Base-by-base conservation (phyloP, 92 coral and sea anemone genomes). In the Pocillopora grandis region DNA sequence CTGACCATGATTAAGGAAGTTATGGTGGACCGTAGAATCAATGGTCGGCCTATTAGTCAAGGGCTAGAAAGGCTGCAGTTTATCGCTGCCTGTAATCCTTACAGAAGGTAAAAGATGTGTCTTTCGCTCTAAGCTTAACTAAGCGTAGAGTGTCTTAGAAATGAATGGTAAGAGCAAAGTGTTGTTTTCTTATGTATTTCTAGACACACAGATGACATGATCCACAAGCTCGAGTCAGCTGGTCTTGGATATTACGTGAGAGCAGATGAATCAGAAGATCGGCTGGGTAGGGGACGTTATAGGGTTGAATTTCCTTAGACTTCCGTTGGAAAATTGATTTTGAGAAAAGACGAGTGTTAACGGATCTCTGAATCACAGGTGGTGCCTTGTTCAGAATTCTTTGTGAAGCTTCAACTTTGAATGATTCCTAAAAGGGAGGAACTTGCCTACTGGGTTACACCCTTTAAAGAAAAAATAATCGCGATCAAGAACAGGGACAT, bases 131-230 rank as follows among this genome's bases (percentile, higher is more conserved):
- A 42, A 42, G 5, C 52, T 42, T 3, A 42, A 42, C 52, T 42
- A 7, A 42, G 52, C 52, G 6, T 27, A 27, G 31, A 27, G 52
- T 42, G 52, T 42, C 52, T 42, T 7, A 7, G 52, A 42, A 42
- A 7, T 42, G 52, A 42, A 42, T 42, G 52, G 52, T 42, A 3
- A 42, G 4, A 42, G 8, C 8, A 42, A 42, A 42, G 52, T 42
- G 8, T 3, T 42, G 52, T 42, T 42, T 42, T 42, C 5, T 42
- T 42, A 42, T 42, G 52, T 42, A 42, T 42, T 3, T 83, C 9
- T 61, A 94, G 98, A 84, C 98, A 94, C 77, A 92, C 94, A 0
- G 90, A 94, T 61, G 93, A 82, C 48, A 94, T 94, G 98, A 94
- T 94, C 52, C 78, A 92, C 60, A 94, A 89, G 66, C 76, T 94